Percentiles rank a stretch among this genome's conserved stretches.
Evolutionary conservation across 35 echinoderm and acorn worm genomes (phyloP).

Genomic region (Apostichopus californicus): DNA sequence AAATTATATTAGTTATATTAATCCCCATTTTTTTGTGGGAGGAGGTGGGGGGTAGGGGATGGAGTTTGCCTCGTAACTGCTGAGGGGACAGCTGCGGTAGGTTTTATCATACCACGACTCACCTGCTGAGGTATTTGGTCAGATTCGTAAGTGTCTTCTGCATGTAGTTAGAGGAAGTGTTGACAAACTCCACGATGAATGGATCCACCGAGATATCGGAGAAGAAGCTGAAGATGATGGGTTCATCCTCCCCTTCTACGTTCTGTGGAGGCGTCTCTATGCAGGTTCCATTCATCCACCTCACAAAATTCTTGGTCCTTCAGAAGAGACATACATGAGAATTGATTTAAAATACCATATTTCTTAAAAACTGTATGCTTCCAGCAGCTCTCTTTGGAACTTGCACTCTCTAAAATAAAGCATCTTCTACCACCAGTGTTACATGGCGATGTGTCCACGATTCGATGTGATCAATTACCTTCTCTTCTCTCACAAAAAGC

Average conservation of each 20-base stretch:
- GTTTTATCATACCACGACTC: not conserved
- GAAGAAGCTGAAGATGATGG: conserved; percentile 90
- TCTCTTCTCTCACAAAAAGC: too few relatives aligned
- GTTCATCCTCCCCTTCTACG: conserved; percentile 95
- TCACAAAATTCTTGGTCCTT: conserved; percentile 93
- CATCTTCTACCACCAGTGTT: too few relatives aligned
- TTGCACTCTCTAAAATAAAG: too few relatives aligned
- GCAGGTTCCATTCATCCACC: conserved; percentile 97
- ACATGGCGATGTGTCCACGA: too few relatives aligned
- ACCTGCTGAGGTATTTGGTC: conserved; percentile 96
- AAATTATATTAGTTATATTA: too few relatives aligned
- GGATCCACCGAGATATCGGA: conserved; percentile 88
- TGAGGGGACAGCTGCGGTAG: not conserved
- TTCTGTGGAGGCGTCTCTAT: conserved; percentile 95
- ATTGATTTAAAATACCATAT: too few relatives aligned
- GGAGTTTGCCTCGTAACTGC: too few relatives aligned
- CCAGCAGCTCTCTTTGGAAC: too few relatives aligned
- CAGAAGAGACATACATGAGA: not conserved
- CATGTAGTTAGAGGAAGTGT: conserved; percentile 64
- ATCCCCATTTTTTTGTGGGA: too few relatives aligned
- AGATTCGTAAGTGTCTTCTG: conserved; percentile 85
- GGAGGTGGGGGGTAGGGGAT: too few relatives aligned
- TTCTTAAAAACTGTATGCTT: too few relatives aligned
- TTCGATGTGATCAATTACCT: too few relatives aligned
- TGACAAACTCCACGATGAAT: conserved; percentile 71